phyloP scores from a whole-genome alignment of 2,888 invertebrate genomes.

The Aproaerema taeniolella region DNA sequence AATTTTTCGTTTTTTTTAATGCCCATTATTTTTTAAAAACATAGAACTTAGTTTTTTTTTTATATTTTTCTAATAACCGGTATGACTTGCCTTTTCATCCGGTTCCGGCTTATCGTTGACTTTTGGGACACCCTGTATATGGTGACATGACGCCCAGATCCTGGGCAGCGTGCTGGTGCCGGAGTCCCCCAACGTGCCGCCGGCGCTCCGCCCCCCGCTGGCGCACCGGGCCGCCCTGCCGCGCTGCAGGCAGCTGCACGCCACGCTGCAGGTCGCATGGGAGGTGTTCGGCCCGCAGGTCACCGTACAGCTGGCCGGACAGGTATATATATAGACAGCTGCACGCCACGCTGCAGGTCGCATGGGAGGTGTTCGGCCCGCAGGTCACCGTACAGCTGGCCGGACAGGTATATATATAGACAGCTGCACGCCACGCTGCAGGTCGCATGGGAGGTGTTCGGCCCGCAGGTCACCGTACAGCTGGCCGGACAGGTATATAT shows the following conservation, averaged over 20 bases:
- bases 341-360: too few species aligned
- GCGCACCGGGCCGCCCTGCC: constrained; percentile 68
- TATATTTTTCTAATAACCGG: too few species aligned
- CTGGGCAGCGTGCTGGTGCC: constrained; percentile 81
- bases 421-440: too few species aligned
- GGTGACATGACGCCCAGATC: too few species aligned
- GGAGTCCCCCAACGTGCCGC: constrained; percentile 89
- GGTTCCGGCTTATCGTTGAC: too few species aligned
- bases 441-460: constrained; percentile 94
- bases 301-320: constrained; percentile 89
- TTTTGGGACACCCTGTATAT: too few species aligned
- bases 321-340: constrained; percentile 76
- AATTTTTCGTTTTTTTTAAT: too few species aligned
- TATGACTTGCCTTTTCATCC: too few species aligned
- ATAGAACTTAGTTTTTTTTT: too few species aligned
- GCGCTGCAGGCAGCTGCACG: constrained; percentile 91
- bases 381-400: constrained; percentile 90
- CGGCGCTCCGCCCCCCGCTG: constrained; percentile 74
- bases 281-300: constrained; percentile 93
- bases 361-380: constrained; percentile 95
- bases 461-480: constrained; percentile 90
- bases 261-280: constrained; percentile 87
- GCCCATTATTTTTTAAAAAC: too few species aligned
- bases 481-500: constrained; percentile 89
- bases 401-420: too few species aligned